Evolutionary conservation across 53 echinoderm and acorn worm genomes (phyloP).

Genomic region (Arbacia lixula): DNA sequence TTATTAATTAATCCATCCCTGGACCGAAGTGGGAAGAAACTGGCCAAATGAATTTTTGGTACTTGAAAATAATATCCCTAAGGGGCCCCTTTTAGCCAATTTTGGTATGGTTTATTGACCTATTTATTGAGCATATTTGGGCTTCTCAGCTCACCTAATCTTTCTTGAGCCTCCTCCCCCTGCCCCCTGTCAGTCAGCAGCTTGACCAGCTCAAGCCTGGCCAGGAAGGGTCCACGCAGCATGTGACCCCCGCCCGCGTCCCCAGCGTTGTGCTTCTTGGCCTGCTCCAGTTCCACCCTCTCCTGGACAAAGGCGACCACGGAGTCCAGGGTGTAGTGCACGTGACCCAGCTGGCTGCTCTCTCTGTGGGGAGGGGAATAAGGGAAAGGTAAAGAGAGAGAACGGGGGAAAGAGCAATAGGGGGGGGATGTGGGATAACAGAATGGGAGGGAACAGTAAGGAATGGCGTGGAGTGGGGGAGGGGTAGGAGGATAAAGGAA

Average conservation of each 20-base stretch:
- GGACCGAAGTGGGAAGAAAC: no score
- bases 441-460: neutral
- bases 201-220: conserved; percentile 74
- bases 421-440: neutral
- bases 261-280: conserved; percentile 39
- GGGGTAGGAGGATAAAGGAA: no score
- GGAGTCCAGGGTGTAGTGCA: conserved; percentile 65
- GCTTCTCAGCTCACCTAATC: conserved; percentile 33
- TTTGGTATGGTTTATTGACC: no score
- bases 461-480: neutral
- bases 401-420: neutral
- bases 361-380: no score
- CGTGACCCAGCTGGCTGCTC: conserved; percentile 12
- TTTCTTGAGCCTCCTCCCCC: conserved; percentile 47
- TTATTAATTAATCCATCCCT: no score
- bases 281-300: conserved; percentile 54
- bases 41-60: no score
- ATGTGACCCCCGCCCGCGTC: conserved; percentile 10
- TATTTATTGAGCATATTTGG: no score
- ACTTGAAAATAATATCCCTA: no score
- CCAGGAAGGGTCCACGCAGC: conserved; percentile 77
- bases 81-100: no score
- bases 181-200: conserved; percentile 55
- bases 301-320: conserved; percentile 70
- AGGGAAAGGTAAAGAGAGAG: no score